These are phyloP conservation scores for Haplochromis vanheusdeni DNA, from an alignment of 2,113 vertebrate genomes.

Conservation along the genomic window DNA sequence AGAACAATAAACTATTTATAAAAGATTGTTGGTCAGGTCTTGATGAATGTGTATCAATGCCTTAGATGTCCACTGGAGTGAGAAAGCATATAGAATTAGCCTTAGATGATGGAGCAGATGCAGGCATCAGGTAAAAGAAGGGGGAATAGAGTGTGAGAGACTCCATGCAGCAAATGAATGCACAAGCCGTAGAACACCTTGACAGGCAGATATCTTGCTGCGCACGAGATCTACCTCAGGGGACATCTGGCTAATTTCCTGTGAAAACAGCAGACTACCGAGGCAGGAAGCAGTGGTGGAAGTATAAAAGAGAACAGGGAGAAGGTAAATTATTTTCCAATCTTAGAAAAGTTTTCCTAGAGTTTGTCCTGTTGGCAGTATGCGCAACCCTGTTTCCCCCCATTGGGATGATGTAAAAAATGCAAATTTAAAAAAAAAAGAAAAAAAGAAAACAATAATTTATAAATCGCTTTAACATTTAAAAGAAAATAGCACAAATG, in stretches of 20 bases:
- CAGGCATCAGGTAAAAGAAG: constrained; percentile 11
- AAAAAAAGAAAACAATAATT: not conserved
- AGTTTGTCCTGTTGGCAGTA: constrained; percentile 4
- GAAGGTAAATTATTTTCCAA: constrained; percentile 45
- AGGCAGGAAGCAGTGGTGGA: constrained; percentile 41
- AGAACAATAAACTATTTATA: not conserved
- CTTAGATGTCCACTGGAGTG: constrained; percentile 14
- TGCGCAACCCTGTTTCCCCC: not conserved
- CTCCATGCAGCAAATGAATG: constrained; percentile 35
- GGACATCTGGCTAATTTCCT: constrained; percentile 67
- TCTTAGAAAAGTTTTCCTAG: constrained; percentile 11
- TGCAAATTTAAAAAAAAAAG: accelerated
- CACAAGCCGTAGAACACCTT: constrained; percentile 44
- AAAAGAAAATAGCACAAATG: not conserved
- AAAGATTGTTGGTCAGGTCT: not conserved
- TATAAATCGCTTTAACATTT: not conserved
- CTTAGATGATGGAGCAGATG: constrained; percentile 5
- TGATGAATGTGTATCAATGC: not conserved
- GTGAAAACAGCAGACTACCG: constrained; percentile 61
- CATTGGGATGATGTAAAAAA: not conserved
- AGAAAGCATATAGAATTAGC: not conserved
- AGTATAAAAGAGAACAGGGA: constrained; percentile 21
- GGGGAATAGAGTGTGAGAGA: not conserved
- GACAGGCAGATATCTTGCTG: constrained; percentile 63
- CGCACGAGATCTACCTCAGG: constrained; percentile 50